Percentiles rank a stretch among this genome's conserved stretches.
Evolutionary conservation across 2,113 vertebrate species (phyloP).

Genomic region (Etheostoma spectabile): DNA sequence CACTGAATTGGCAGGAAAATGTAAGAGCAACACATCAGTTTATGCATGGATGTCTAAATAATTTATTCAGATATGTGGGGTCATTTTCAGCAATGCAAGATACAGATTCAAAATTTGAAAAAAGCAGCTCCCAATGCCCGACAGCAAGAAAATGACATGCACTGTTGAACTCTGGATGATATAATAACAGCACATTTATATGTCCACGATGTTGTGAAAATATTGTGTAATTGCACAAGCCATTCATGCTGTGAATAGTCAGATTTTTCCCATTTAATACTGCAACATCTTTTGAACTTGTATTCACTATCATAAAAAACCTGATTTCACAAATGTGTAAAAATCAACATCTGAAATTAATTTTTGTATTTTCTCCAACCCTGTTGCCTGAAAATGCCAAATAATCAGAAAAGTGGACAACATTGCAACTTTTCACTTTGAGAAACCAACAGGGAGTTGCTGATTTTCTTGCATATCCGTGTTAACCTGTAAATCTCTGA

Average conservation of each 20-base stretch:
- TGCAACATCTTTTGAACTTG: not conserved
- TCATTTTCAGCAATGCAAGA: not conserved
- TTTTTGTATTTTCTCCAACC: not conserved
- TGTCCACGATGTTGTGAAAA: not conserved
- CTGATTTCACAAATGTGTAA: not conserved
- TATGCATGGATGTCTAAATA: not conserved
- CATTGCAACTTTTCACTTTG: not conserved
- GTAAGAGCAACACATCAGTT: not conserved
- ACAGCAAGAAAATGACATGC: conserved; percentile 1
- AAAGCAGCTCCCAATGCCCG: not conserved
- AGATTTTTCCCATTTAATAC: not conserved
- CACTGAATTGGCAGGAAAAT: not conserved
- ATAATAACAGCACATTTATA: not conserved
- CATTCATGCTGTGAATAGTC: not conserved
- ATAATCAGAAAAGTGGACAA: not conserved
- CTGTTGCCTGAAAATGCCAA: not conserved
- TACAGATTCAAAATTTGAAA: conserved; percentile 18
- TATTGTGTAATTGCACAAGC: not conserved
- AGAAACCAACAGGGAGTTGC: not conserved
- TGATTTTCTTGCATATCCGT: not conserved
- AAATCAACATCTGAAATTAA: not conserved
- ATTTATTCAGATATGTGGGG: not conserved
- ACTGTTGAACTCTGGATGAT: conserved; percentile 9
- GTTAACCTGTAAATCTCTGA: not conserved
- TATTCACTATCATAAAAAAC: not conserved